A percentile compares a stretch with the other conserved stretches of the same genome.
Conservation (phyloP, 1,140 invertebrate genomes). For the Elysia chlorotica region DNA sequence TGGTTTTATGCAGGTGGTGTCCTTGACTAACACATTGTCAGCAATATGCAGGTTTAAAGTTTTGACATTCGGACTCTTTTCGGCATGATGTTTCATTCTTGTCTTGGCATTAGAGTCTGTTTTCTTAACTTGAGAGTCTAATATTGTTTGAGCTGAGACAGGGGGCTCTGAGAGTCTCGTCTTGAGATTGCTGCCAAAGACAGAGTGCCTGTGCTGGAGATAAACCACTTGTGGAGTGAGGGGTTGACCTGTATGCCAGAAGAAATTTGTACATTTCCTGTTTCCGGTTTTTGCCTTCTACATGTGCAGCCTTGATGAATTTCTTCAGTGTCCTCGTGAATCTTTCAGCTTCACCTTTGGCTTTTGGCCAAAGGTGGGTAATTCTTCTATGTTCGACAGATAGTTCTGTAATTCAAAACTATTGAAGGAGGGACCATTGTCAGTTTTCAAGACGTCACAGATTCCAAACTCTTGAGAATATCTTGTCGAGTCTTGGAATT, state of each 20-base stretch:
- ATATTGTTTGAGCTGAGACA: not conserved
- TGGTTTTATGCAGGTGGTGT: not conserved
- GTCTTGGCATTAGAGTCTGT: not conserved
- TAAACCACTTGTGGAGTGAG: conserved; percentile 30
- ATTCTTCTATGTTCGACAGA: conserved; percentile 33
- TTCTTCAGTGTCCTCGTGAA: conserved; percentile 40
- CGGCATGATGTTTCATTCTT: conserved; percentile 15
- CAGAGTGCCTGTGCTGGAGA: conserved; percentile 26
- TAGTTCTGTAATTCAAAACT: not conserved
- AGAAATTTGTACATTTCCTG: conserved; percentile 36
- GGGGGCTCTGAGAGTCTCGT: conserved; percentile 1
- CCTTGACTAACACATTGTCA: conserved; percentile 11
- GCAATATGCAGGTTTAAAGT: conserved; percentile 9
- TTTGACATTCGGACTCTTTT: conserved; percentile 10
- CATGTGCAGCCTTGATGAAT: conserved; percentile 26
- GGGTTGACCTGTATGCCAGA: conserved; percentile 30
- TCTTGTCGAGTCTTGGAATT: conserved; percentile 16
- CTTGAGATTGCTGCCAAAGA: conserved; percentile 21
- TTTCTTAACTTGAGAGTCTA: not conserved
- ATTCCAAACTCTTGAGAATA: conserved; percentile 27
- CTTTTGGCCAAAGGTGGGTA: conserved; percentile 33
- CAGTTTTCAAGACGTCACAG: conserved; percentile 30
- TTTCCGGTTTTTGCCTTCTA: conserved; percentile 32
- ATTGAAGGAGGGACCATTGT: conserved; percentile 35
- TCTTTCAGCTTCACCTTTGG: conserved; percentile 35